Percentiles rank a stretch among this genome's conserved stretches.
Conservation (phyloP, 2,797 vertebrate species). For the Salmo trutta region DNA sequence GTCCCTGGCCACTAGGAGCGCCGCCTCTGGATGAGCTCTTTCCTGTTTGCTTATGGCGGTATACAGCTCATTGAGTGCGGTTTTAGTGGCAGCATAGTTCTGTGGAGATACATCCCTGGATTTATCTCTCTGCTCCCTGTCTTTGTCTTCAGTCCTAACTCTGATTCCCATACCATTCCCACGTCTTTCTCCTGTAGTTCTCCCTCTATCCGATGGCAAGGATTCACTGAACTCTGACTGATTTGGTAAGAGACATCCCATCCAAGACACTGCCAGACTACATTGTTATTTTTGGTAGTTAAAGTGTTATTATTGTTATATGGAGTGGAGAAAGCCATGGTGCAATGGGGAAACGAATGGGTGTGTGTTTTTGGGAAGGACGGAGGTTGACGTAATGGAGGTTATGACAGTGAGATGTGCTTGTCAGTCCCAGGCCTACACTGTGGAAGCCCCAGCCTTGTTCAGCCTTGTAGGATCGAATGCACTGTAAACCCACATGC, state of each 20-base stretch:
- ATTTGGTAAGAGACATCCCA: neutral
- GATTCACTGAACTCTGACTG: conserved; percentile 3
- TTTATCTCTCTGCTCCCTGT: neutral
- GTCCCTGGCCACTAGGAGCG: too few species aligned
- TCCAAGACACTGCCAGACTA: conserved; percentile 1
- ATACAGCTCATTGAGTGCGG: too few species aligned
- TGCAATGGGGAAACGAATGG: neutral
- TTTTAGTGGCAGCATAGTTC: too few species aligned
- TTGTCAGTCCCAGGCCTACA: conserved; percentile 40
- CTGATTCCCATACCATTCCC: neutral
- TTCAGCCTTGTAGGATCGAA: conserved; percentile 51
- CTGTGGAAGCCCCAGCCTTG: conserved; percentile 38
- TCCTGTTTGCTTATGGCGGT: too few species aligned
- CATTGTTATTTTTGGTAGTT: conserved; percentile 5
- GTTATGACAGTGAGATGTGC: conserved; percentile 47
- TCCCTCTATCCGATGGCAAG: neutral
- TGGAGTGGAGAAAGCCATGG: neutral
- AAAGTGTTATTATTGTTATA: conserved; percentile 17
- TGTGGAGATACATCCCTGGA: too few species aligned
- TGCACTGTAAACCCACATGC: conserved; percentile 63
- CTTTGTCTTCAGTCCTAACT: neutral
- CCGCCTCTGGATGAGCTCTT: too few species aligned
- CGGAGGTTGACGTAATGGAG: conserved; percentile 25
- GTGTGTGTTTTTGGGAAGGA: neutral
- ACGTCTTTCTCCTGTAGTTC: conserved; percentile 10